Base-by-base conservation (phyloP, 1,140 invertebrate species). In the Drosophila rufa region DNA sequence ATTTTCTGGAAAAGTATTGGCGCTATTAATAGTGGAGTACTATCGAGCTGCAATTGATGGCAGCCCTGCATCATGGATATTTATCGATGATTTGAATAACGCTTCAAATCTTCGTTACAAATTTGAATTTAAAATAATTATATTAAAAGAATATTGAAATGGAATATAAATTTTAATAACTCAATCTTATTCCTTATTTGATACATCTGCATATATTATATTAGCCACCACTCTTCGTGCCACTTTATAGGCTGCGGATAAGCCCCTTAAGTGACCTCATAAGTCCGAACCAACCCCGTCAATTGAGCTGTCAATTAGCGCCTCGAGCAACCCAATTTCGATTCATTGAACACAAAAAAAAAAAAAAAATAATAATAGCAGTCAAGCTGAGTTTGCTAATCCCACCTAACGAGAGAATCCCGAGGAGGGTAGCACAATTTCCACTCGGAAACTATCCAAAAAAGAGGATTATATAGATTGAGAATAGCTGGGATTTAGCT, bases 281-380 rank as follows among this genome's bases (percentile, higher is more conserved):
- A 75, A 75, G 70, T 60, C 69, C 11, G 12, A 47, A 45, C 58
- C 43, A 43, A 30, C 48, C 70, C 51, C 22, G 62, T 45, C 74
- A 53, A 67, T 76, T 68, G 58, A 78, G 64, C 74, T 78, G 75
- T 78, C 75, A 78, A 78, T 78, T 78, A 78, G 40, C 65, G 64
- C 48, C 45, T 57, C 19, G 19, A 61, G 55, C 64, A 69, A 69
- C 64, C 50, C 70, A 64, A 75, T 75, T 55, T 40, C 48, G 58
- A 75, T 48, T 75, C 57, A 64, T 75, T 75, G 69, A 64, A 55
- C 45, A 50, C n/a, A 30, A 30, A n/a, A 45, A 66, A 60, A 15
- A 33, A 62, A 25, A 43, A 43, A 60, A 45, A 51, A 40, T 42
- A 74, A 73, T 60, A 59, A 71, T 27, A 75, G 48, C 75, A 78